Base-by-base conservation (phyloP, 2,888 invertebrate species). In the Metalampra italica region DNA sequence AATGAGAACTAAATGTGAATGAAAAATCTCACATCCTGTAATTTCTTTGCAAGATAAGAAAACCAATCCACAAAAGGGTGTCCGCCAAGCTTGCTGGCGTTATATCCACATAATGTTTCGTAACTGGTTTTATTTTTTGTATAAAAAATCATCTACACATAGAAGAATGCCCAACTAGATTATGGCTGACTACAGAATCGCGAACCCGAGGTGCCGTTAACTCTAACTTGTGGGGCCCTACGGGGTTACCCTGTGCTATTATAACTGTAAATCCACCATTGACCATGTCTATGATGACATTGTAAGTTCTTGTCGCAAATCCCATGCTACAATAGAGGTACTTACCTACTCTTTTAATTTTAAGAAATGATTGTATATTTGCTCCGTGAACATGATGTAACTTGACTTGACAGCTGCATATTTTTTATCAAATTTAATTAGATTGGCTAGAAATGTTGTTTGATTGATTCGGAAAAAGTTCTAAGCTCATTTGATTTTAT, bases 141-240 rank as follows among this genome's bases (percentile, higher is more conserved):
- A 40, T 11, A 9, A 15, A 9, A 42, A 29, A 29, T 7, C 29
- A 29, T 29, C 8, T 12, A 29, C 29, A 29, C 29, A 29, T n/a
- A 1, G 15, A 14, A 40, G 40, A n/a, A 9, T 9, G 40, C 11
- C 22, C 29, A 42, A 42, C 41, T 42, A 29, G 41, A 29, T 29
- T 4, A 29, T 40, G 12, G 29, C 22, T 22, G 22, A 22, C 22
- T 22, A 22, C 12, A 11, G 40, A 42, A 22, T 40, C 40, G 39
- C 38, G 32, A 22, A n/a, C 5, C 13, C 12, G 32, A 42, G 39
- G 46, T 49, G 37, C 52, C 52, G 52, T 49, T 52, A 52, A 22
- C 43, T 45, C 45, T 36, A n/a, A 36, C 36, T 36, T 36, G 36
- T 46, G 48, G 34, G 52, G 52, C 47, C 47, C 42, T 47, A 36